Evolutionary conservation across 2,797 vertebrate genomes (phyloP).

Genomic region (Syndactyla subalaris): DNA sequence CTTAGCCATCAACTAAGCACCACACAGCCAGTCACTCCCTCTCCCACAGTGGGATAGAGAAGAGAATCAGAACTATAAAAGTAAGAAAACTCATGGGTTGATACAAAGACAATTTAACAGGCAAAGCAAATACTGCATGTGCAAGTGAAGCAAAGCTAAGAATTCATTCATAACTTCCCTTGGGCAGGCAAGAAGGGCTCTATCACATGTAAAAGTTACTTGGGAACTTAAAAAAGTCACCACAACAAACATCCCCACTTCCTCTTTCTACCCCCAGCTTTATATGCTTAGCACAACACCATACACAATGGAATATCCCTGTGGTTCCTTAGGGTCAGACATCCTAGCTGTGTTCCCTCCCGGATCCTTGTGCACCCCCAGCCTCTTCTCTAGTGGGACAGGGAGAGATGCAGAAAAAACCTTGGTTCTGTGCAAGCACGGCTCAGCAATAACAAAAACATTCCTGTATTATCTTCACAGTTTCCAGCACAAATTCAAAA

Average conservation of each 20-base stretch:
- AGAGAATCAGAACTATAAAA: background rate
- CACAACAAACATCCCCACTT: rapidly evolving
- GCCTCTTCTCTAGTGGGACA: rapidly evolving
- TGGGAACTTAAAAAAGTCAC: rapidly evolving
- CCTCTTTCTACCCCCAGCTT: background rate
- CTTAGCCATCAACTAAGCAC: background rate
- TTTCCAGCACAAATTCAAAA: background rate
- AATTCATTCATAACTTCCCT: background rate
- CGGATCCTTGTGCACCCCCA: rapidly evolving
- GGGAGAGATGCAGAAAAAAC: background rate
- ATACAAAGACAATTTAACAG: background rate
- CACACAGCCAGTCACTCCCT: rapidly evolving
- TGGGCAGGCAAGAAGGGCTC: background rate
- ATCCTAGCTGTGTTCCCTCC: rapidly evolving
- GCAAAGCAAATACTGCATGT: background rate
- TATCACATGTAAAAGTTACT: rapidly evolving
- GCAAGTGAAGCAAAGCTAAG: background rate
- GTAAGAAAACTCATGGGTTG: background rate
- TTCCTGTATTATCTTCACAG: rapidly evolving
- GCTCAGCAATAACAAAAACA: rapidly evolving
- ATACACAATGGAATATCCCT: background rate
- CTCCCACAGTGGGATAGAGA: rapidly evolving
- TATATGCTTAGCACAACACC: rapidly evolving
- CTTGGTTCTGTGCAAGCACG: rapidly evolving
- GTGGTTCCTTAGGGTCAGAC: background rate